Percentiles rank a stretch among this genome's conserved stretches.
Conservation (phyloP, 1,140 invertebrate genomes). For the Ectropis grisescens region DNA sequence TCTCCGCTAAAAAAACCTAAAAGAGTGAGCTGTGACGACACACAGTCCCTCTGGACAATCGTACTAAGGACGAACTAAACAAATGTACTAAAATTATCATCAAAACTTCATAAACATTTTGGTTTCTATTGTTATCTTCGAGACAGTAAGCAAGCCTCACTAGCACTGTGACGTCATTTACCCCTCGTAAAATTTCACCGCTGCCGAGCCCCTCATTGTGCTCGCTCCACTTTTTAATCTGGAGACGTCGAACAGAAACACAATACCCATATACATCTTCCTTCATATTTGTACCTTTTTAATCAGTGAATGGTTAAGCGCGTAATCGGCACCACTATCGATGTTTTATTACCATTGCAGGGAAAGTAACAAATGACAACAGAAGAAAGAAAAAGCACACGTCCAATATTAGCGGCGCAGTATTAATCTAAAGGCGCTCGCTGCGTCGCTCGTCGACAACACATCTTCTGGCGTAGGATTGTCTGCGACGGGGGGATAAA, state of each 20-base stretch:
- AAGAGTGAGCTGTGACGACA: too few species aligned
- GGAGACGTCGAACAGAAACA: slow-evolving; percentile 50
- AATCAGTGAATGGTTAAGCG: slow-evolving; percentile 30
- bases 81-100: too few species aligned
- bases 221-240: slow-evolving; percentile 53
- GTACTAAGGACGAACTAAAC: too few species aligned
- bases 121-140: too few species aligned
- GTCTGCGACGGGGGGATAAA: slow-evolving; percentile 32
- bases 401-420: slow-evolving; percentile 20
- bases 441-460: slow-evolving; percentile 14
- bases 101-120: too few species aligned
- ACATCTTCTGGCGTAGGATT: slow-evolving; percentile 27
- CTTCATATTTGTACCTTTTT: slow-evolving; percentile 40
- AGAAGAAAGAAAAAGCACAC: slow-evolving; percentile 19
- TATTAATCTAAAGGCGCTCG: slow-evolving; percentile 19
- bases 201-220: slow-evolving; percentile 38
- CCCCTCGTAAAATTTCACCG: slow-evolving; percentile 18
- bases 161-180: slow-evolving; percentile 31
- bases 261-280: slow-evolving; percentile 42
- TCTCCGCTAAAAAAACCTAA: too few species aligned
- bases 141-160: slow-evolving; percentile 28
- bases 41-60: too few species aligned
- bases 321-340: not conserved
- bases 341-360: not conserved
- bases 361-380: slow-evolving; percentile 13